Conservation (phyloP, 2,113 vertebrate genomes). For the Alosa alosa region DNA sequence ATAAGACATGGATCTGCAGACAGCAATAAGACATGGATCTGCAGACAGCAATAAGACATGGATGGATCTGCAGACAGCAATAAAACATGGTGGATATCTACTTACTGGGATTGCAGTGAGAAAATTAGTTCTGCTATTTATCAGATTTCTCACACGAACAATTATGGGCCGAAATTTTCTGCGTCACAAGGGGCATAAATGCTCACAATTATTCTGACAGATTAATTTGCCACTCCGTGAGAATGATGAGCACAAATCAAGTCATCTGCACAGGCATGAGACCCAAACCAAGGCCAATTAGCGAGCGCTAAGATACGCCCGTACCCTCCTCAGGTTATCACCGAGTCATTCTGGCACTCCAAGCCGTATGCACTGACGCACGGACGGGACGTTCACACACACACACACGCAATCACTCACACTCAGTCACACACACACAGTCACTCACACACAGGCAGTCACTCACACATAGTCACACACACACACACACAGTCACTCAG, state of each 20-base stretch:
- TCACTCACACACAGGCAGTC: not conserved
- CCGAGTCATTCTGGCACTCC: not conserved
- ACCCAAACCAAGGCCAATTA: not conserved
- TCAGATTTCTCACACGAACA: not conserved
- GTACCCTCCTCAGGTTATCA: not conserved
- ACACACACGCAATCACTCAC: not conserved
- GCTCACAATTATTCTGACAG: constrained; percentile 5
- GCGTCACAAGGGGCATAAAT: not conserved
- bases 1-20: not conserved
- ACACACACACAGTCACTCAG: not conserved
- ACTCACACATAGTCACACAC: not conserved
- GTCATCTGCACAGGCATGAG: not conserved
- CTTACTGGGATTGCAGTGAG: not conserved
- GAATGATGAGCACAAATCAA: not conserved
- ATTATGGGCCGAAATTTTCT: not conserved
- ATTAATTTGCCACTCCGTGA: not conserved
- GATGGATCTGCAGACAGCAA: not conserved
- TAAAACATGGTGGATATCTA: not conserved
- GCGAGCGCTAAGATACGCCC: not conserved
- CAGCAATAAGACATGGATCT: not conserved
- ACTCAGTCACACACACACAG: not conserved
- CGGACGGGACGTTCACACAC: not conserved
- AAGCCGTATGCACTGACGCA: not conserved
- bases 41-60: too few species aligned
- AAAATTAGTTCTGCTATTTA: constrained; percentile 1